Base-by-base conservation (phyloP, 2,113 vertebrate genomes). In the Capreolus pygargus region DNA sequence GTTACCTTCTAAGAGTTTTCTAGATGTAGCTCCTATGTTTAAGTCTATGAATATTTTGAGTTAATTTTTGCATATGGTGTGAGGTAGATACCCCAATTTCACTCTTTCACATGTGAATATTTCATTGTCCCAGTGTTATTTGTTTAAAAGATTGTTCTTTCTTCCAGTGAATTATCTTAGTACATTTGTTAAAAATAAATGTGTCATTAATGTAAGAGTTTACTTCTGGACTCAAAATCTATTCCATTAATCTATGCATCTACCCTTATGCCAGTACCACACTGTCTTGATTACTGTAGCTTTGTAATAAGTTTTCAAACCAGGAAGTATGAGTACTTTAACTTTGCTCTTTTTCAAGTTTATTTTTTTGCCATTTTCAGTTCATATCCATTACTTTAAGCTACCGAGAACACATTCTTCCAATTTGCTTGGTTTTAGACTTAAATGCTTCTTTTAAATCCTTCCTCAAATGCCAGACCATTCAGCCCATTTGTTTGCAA, bases 401-500 rank as follows among this genome's bases (percentile, higher is more conserved):
- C 1, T 17, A 39, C 87, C 43, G 1, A 86, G 17, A 76, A 91
- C 28, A 45, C 7, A 33, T 58, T 7, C 17, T 95, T 43, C 6
- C 52, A n/a, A 1, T 50, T 55, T 89, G 14, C 28, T 50, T 47
- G 12, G 8, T 74, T 97, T 23, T 39, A 60, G 39, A 45, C n/a
- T 36, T n/a, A 85, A 94, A 70, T 39, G n/a, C 36, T 16, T 54
- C 39, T 94, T 74, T 93, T 96, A 11, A 76, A 16, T 84, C 27
- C 84, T 97, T 93, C 43, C 25, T 96, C 9, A 93, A 97, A 74
- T 74, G 36, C 52, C 61, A 58, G 25, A 47, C 1, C 11, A 67
- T 76, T 91, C 50, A 57, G 84, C 27, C 47, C 13, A 11, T 92
- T 94, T 74, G 50, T 91, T 93, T 95, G 54, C 43, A 97, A 95